Evolutionary conservation across 2,797 vertebrate genomes (phyloP).

Genomic region (Microctenopoma steveboyesi): DNA sequence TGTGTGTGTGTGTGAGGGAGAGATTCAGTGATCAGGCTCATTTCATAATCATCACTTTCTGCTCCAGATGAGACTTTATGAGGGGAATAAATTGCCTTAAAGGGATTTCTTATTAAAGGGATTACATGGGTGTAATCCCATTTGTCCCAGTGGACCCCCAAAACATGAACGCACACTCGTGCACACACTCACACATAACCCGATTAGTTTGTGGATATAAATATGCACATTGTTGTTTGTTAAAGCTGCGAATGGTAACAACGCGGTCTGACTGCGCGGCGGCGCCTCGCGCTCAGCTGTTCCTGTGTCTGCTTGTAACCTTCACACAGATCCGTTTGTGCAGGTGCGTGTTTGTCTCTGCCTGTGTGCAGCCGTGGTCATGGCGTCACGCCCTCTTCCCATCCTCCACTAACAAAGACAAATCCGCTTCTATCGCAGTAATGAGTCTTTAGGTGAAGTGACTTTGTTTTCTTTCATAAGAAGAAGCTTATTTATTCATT

Average conservation of each 20-base stretch:
- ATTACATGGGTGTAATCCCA: slow-evolving; percentile 96
- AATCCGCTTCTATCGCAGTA: slow-evolving; percentile 72
- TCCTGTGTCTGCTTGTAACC: not conserved
- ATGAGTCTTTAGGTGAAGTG: slow-evolving; percentile 76
- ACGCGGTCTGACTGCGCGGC: slow-evolving; percentile 21
- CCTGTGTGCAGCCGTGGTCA: slow-evolving; percentile 21
- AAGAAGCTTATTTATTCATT: slow-evolving; percentile 63
- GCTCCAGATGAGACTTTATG: slow-evolving; percentile 91
- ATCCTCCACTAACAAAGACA: slow-evolving; percentile 78
- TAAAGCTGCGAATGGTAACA: slow-evolving; percentile 46
- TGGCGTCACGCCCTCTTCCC: slow-evolving; percentile 63
- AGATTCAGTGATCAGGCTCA: slow-evolving; percentile 64
- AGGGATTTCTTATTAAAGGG: slow-evolving; percentile 93
- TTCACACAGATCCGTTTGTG: slow-evolving; percentile 16
- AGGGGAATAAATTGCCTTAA: slow-evolving; percentile 91
- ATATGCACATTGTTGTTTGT: slow-evolving; percentile 41
- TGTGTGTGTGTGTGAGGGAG: not conserved
- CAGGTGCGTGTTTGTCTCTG: slow-evolving; percentile 6
- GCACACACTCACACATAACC: slow-evolving; percentile 37
- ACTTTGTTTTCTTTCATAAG: slow-evolving; percentile 64
- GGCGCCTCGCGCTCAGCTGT: slow-evolving; percentile 11
- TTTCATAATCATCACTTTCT: slow-evolving; percentile 89
- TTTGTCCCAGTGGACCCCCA: slow-evolving; percentile 87
- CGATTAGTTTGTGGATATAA: slow-evolving; percentile 59
- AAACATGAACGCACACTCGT: slow-evolving; percentile 75